Percentiles rank a stretch among this genome's conserved stretches.
phyloP scores from a whole-genome alignment of 2,113 vertebrate species.

The Heterotis niloticus region DNA sequence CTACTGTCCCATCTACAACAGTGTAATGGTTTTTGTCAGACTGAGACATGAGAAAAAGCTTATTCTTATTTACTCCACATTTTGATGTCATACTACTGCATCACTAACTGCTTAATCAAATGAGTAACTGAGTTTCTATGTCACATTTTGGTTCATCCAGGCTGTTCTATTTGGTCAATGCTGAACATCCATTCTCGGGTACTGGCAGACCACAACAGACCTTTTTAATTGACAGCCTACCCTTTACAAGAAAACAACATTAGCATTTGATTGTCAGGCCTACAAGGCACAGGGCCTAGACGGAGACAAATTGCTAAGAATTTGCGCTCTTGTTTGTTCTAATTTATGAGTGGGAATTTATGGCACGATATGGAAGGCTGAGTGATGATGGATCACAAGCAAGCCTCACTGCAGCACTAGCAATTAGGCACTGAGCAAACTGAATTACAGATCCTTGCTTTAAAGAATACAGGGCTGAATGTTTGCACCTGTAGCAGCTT shows the following conservation, averaged over 20 bases:
- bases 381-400: conserved; percentile 76
- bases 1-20: neutral
- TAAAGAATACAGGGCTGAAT: no score
- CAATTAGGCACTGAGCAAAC: conserved; percentile 92
- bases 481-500: no score
- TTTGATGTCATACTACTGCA: neutral
- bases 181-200: conserved; percentile 36
- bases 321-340: conserved; percentile 92
- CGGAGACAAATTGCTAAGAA: conserved; percentile 84
- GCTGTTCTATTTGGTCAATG: neutral
- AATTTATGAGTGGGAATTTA: conserved; percentile 99
- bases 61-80: neutral
- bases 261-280: conserved; percentile 68
- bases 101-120: neutral
- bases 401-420: conserved; percentile 74
- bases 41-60: neutral
- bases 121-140: conserved; percentile 12
- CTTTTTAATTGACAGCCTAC: conserved; percentile 67
- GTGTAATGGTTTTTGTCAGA: neutral
- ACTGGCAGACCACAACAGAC: conserved; percentile 48
- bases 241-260: conserved; percentile 79
- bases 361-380: conserved; percentile 83
- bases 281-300: conserved; percentile 68
- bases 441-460: conserved; percentile 71
- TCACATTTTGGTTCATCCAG: neutral